Base-by-base conservation (phyloP, 2,888 invertebrate species). In the Phorcus lineatus region DNA sequence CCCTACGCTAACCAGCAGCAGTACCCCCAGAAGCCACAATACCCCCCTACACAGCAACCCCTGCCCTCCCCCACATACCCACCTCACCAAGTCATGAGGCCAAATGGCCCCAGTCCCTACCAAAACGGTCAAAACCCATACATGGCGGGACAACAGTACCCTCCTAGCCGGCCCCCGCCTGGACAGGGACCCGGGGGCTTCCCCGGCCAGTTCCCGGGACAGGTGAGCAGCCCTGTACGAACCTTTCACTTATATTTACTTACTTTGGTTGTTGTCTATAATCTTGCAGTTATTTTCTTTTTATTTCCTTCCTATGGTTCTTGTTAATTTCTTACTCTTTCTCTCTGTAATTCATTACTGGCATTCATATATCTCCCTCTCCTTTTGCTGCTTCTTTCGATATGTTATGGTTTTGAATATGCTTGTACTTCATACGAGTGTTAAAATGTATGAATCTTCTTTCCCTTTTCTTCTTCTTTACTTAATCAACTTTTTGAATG, bases 11-110 rank as follows among this genome's bases (percentile, higher is more conserved):
- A 81, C 77, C 87, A 88, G 74, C 86, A 85, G 75, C 90, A 89
- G 84, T 89, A 90, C 85, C 88, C 87, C n/a, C 86, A 82, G 55
- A 90, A 90, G 85, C 88, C 90, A 55, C 89, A 89, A 82, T 91
- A 91, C 83, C 88, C 88, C 31, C 91, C 91, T 24, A 88, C 88
- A 57, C 91, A 91, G 85, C 92, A 91, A 82, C 91, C 92, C 53
- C 84, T 91, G 77, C 91, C 91, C n/a, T 91, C 91, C n/a, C 90
- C 90, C 17, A 90, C 88, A 31, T 91, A 91, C 77, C 87, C 86
- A 31, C 87, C 87, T 75, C 87, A 86, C 55, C 89, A 88, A 79
- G 87, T 86, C 47, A 90, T 91, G 88, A 84, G 91, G 76, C 90
- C 89, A 9, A 86, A 84, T 78, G 91, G 90, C 24, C 90, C 90